Evolutionary conservation across 1,140 invertebrate species (phyloP).

Genomic region (Magallana ariakensis): DNA sequence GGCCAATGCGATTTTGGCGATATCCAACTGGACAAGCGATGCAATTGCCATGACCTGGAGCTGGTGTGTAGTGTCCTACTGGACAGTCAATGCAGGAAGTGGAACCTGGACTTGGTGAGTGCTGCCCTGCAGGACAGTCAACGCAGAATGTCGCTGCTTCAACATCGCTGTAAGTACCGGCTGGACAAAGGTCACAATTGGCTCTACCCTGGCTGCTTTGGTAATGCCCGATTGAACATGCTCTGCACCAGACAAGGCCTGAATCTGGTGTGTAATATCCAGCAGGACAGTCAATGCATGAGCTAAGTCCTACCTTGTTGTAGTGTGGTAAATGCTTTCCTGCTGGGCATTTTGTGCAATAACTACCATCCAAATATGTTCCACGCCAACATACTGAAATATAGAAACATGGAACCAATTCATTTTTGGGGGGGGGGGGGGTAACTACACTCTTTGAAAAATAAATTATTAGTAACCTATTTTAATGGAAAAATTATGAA

Average conservation of each 20-base stretch:
- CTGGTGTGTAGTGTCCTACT: neutral
- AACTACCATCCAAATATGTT: neutral
- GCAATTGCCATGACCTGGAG: neutral
- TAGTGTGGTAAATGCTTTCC: neutral
- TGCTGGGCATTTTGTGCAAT: neutral
- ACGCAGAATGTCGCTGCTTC: too few species aligned
- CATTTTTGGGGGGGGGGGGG: too few species aligned
- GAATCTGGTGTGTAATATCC: neutral
- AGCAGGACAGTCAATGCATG: too few species aligned
- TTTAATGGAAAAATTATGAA: too few species aligned
- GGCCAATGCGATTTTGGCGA: neutral
- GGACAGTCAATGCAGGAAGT: neutral
- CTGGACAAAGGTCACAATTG: too few species aligned
- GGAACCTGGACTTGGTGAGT: neutral
- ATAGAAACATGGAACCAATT: neutral
- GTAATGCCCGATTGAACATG: neutral
- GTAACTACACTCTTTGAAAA: too few species aligned
- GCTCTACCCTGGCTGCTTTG: neutral
- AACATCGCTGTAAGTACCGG: too few species aligned
- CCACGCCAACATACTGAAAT: constrained; percentile 8
- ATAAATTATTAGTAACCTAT: too few species aligned
- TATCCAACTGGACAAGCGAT: neutral
- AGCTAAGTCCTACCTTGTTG: too few species aligned
- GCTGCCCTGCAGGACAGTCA: too few species aligned
- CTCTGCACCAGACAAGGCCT: neutral